Evolutionary conservation across 2,113 vertebrate genomes (phyloP).

Genomic region (Progne subis): DNA sequence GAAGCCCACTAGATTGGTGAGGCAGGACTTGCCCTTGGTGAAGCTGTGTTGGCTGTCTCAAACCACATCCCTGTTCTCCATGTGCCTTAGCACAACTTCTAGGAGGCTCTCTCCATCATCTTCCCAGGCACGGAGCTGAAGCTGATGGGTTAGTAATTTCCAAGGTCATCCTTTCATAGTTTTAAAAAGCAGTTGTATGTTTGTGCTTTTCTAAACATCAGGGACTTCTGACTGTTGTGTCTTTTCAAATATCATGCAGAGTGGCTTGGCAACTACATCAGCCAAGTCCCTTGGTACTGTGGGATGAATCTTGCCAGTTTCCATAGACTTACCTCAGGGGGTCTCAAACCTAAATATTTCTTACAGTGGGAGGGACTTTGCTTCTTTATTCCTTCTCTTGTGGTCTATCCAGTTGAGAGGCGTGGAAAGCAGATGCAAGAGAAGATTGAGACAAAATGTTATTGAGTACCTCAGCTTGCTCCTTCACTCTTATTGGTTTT

Average conservation of each 20-base stretch:
- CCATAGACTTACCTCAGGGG: not conserved
- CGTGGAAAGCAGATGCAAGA: not conserved
- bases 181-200: not conserved
- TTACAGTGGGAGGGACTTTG: not conserved
- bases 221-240: not conserved
- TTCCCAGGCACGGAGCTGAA: not conserved
- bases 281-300: not conserved
- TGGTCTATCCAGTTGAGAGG: rapidly evolving
- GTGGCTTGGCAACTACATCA: not conserved
- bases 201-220: not conserved
- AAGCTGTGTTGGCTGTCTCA: not conserved
- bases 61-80: not conserved
- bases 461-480: not conserved
- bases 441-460: not conserved
- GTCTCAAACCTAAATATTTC: not conserved
- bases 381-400: not conserved
- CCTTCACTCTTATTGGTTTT: not conserved
- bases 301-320: not conserved
- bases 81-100: not conserved
- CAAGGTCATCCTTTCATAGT: not conserved
- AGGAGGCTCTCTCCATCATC: not conserved
- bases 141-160: not conserved
- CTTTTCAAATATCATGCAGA: not conserved
- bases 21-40: not conserved
- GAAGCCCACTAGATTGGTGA: not conserved